A percentile compares a stretch with the other conserved stretches of the same genome.
These are phyloP conservation scores for Nomada lathburiana DNA, from an alignment of 2,888 invertebrate genomes.

Conservation along the genomic window DNA sequence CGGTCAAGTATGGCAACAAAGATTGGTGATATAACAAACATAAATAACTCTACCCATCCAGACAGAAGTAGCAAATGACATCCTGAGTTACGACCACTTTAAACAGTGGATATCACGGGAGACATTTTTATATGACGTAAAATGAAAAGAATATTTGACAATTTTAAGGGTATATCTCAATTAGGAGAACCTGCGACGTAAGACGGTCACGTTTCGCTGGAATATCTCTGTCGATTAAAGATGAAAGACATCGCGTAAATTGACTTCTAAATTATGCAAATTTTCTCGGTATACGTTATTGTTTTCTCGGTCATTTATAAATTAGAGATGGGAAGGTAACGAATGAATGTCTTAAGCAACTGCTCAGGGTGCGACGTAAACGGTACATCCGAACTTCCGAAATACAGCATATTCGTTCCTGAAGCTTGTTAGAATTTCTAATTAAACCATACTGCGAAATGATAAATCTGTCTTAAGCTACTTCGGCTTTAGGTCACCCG, in stretches of 20 bases:
- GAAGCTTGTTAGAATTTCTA: slow-evolving; percentile 66
- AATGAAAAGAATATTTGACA: slow-evolving; percentile 14
- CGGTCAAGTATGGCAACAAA: slow-evolving; percentile 36
- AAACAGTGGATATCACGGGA: slow-evolving; percentile 8
- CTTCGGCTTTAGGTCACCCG: slow-evolving; percentile 48
- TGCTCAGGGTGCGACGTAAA: slow-evolving; percentile 42
- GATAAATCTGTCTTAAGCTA: slow-evolving; percentile 66
- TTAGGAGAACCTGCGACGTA: slow-evolving; percentile 16
- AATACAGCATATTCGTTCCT: slow-evolving; percentile 52
- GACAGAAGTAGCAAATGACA: slow-evolving; percentile 62
- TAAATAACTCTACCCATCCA: slow-evolving; percentile 55
- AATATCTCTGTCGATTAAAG: slow-evolving; percentile 31
- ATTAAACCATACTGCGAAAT: slow-evolving; percentile 64
- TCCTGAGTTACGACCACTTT: slow-evolving; percentile 31
- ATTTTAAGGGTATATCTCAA: neutral
- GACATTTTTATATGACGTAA: slow-evolving; percentile 31
- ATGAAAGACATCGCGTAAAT: slow-evolving; percentile 8
- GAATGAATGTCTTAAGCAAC: slow-evolving; percentile 41
- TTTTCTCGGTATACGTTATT: slow-evolving; percentile 24
- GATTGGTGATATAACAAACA: slow-evolving; percentile 61
- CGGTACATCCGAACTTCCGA: slow-evolving; percentile 52
- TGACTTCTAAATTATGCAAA: slow-evolving; percentile 44
- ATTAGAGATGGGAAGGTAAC: slow-evolving; percentile 43
- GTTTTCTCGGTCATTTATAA: slow-evolving; percentile 54
- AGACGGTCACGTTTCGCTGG: neutral